Evolutionary conservation across 2,888 invertebrate species (phyloP), one percentile per base, ranked within the genome.

Genomic region (Dryadula phaetusa): DNA sequence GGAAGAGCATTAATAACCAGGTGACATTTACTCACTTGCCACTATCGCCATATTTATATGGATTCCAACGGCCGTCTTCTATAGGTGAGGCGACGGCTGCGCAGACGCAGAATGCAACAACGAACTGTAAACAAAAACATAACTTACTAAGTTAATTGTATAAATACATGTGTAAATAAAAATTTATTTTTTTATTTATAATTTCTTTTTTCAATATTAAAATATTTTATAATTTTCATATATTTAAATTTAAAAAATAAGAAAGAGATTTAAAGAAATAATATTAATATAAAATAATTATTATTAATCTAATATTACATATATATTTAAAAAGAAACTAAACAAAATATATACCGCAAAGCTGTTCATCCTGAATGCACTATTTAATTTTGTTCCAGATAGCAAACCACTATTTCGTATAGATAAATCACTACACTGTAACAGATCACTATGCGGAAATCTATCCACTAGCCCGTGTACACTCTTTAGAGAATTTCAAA

Each of bases 401-500:
- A 73, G 72, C 61, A 70, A 72, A 75, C 64, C 74, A 75, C 79
- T 76, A 67, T 64, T 42, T 76, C 78, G 18, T 44, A 81, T 77
- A 81, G 81, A 80, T 82, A 79, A 77, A 77, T 79, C 87, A 87
- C 87, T 76, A 78, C 85, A 85, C 84, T 80, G 74, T 75, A 76
- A 81, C 71, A 75, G 78, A 80, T 80, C 84, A 88, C 87, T 82
- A 86, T 82, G 85, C 87, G 87, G 86, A 87, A 86, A 85, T 83
- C 77, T 79, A 77, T 84, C 85, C 88, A 86, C 88, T 83, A 52
- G 82, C 82, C 79, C 79, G 82, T 83, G 90, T 90, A 79, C 85
- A 87, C 87, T 88, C 86, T 84, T 89, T 84, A 84, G 88, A 87
- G 87, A 76, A 87, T 86, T 83, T 83, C 88, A 91, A 91, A 88